A percentile compares a stretch with the other conserved stretches of the same genome.
Conservation (phyloP, 2,797 vertebrate species). For the Leptatherina wallacei region DNA sequence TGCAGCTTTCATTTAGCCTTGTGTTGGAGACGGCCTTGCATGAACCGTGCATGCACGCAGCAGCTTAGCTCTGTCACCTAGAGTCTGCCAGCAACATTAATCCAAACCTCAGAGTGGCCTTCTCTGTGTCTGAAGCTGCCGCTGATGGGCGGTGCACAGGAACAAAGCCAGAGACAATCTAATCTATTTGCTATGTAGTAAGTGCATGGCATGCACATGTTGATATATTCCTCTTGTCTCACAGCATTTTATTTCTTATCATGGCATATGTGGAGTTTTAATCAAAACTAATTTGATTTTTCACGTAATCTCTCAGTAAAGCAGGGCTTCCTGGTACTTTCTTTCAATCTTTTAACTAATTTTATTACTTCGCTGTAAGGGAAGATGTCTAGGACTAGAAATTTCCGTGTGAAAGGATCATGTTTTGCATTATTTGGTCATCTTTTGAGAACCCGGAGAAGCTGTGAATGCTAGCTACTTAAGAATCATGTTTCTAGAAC, state of each 20-base stretch:
- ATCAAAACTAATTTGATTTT: not conserved
- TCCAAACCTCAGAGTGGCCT: slow-evolving; percentile 22
- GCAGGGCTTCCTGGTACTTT: not conserved
- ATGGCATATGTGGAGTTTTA: not conserved
- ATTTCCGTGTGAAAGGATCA: not conserved
- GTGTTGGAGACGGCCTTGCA: slow-evolving; percentile 8
- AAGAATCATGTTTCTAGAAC: not conserved
- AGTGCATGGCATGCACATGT: not conserved
- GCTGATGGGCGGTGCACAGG: not conserved
- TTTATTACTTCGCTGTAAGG: not conserved
- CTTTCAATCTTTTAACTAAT: not conserved
- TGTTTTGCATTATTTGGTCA: not conserved
- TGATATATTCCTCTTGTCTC: not conserved
- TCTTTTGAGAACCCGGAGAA: not conserved
- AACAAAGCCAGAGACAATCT: slow-evolving; percentile 26
- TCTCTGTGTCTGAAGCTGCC: slow-evolving; percentile 18
- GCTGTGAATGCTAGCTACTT: not conserved
- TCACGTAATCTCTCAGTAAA: not conserved
- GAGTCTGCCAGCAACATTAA: slow-evolving; percentile 29
- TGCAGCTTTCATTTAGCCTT: not conserved
- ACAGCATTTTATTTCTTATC: not conserved
- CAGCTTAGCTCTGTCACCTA: slow-evolving; percentile 41
- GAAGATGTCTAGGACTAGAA: not conserved
- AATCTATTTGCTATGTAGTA: not conserved
- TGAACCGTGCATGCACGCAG: slow-evolving; percentile 1